Conservation (phyloP, 2,888 invertebrate species). For the Cosmorhoe ocellata region DNA sequence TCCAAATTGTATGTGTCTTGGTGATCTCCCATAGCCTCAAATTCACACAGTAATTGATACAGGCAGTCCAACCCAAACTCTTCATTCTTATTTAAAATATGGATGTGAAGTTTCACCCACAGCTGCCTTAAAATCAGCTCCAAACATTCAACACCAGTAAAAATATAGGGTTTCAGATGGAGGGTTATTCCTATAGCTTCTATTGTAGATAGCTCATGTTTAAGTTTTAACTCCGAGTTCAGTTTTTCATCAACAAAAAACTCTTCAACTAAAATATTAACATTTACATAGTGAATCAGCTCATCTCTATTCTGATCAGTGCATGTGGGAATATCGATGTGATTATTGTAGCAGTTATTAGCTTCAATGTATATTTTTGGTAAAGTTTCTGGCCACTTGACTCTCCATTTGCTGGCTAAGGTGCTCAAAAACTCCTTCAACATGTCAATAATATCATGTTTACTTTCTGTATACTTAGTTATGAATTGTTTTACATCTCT, state of each 20-base stretch:
- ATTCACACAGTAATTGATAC: constrained; percentile 69
- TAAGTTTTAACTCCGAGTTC: constrained; percentile 50
- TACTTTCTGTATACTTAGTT: constrained; percentile 79
- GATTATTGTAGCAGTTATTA: constrained; percentile 80
- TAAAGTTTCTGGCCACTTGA: constrained; percentile 85
- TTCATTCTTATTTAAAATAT: constrained; percentile 66
- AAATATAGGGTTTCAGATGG: constrained; percentile 63
- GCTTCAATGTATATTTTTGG: constrained; percentile 82
- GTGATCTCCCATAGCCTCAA: constrained; percentile 70
- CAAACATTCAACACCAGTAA: constrained; percentile 57
- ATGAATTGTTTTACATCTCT: constrained; percentile 85
- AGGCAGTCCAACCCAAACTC: constrained; percentile 69
- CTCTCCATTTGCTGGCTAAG: constrained; percentile 83
- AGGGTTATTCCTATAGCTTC: constrained; percentile 67
- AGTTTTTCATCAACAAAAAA: constrained; percentile 66
- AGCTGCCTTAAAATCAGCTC: constrained; percentile 64
- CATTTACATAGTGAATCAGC: constrained; percentile 57
- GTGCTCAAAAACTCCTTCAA: constrained; percentile 83
- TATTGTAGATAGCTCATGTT: constrained; percentile 59
- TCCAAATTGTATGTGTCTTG: constrained; percentile 57
- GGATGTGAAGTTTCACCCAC: constrained; percentile 72
- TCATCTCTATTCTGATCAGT: constrained; percentile 60
- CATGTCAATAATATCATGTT: constrained; percentile 82
- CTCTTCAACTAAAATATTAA: constrained; percentile 71
- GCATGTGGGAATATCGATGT: constrained; percentile 69